These are phyloP conservation scores for Labeo rohita DNA, from an alignment of 2,113 vertebrate species.

Conservation along the genomic window DNA sequence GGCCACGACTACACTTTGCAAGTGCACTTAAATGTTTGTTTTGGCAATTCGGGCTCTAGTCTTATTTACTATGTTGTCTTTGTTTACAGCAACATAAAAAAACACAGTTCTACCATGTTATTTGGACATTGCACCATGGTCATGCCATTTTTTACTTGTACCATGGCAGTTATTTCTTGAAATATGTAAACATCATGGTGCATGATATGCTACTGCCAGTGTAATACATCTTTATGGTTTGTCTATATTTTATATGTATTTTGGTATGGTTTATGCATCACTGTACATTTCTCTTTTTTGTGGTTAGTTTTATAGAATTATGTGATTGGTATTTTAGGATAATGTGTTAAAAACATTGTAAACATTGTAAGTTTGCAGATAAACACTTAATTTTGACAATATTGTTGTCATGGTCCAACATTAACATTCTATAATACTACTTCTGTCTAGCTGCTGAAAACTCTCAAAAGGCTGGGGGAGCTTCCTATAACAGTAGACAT, in stretches of 20 bases:
- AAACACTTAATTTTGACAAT: background rate
- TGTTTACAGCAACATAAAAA: background rate
- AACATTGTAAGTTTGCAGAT: background rate
- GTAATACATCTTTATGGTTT: background rate
- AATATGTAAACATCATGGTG: background rate
- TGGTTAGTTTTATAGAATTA: background rate
- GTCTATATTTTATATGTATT: background rate
- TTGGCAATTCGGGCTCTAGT: background rate
- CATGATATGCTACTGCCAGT: background rate
- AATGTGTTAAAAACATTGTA: background rate
- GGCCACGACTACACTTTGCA: constrained; percentile 46
- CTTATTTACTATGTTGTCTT: background rate
- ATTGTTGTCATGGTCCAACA: background rate
- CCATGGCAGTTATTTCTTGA: background rate
- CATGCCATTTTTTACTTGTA: background rate
- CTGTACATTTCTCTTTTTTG: background rate
- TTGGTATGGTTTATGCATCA: background rate
- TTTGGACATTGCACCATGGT: background rate
- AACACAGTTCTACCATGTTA: background rate
- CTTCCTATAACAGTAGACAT: constrained; percentile 96
- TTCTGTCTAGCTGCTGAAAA: constrained; percentile 87
- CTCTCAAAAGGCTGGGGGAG: constrained; percentile 88
- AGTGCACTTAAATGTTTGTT: constrained; percentile 14
- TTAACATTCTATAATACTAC: background rate
- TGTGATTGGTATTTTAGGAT: background rate